Percentiles rank a stretch among this genome's conserved stretches.
Evolutionary conservation across 1,140 invertebrate species (phyloP).

Genomic region (Cyphomyrmex costatus): DNA sequence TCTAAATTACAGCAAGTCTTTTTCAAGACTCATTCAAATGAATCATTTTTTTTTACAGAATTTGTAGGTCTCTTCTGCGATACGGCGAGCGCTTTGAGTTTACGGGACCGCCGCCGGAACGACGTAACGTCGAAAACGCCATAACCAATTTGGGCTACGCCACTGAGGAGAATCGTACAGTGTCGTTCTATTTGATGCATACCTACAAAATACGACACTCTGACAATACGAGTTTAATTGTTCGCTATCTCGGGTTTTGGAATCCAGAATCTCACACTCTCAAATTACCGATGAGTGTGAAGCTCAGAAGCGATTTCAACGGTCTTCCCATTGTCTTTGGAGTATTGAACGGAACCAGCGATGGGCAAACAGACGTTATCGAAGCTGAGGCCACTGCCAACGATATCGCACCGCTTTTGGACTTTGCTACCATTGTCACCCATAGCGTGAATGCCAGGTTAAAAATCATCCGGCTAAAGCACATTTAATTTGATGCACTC

Average conservation of each 20-base stretch:
- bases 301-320: conserved; percentile 81
- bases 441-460: conserved; percentile 84
- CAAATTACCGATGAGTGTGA: conserved; percentile 75
- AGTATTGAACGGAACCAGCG: conserved; percentile 82
- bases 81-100: conserved; percentile 48
- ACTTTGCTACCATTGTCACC: conserved; percentile 81
- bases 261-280: conserved; percentile 76
- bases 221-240: conserved; percentile 82
- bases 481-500: no score
- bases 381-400: conserved; percentile 76
- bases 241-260: conserved; percentile 82
- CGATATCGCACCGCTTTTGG: conserved; percentile 81
- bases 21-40: no score
- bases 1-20: not conserved
- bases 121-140: conserved; percentile 54
- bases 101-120: conserved; percentile 25
- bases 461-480: not conserved
- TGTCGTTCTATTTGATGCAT: conserved; percentile 79
- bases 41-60: conserved; percentile 27
- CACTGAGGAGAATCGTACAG: conserved; percentile 62
- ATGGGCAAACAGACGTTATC: conserved; percentile 70
- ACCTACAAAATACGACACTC: conserved; percentile 83
- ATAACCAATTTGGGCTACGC: conserved; percentile 67
- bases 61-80: conserved; percentile 30
- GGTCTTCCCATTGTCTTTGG: conserved; percentile 83